A percentile compares a stretch with the other conserved stretches of the same genome.
phyloP scores from a whole-genome alignment of 1,140 invertebrate species.

The Microplitis mediator region DNA sequence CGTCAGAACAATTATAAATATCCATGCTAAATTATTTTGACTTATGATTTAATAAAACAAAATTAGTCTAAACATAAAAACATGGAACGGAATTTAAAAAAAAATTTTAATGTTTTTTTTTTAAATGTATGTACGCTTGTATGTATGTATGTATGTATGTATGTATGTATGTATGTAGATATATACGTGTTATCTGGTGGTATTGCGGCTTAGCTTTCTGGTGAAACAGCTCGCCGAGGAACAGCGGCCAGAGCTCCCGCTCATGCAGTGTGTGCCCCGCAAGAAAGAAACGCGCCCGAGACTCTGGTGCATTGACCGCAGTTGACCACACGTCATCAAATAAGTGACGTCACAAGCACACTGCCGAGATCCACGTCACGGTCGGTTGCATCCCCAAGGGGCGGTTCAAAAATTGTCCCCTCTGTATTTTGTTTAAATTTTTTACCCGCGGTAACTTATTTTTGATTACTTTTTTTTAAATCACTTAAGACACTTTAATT shows the following conservation, averaged over 20 bases:
- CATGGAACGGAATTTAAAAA: background rate
- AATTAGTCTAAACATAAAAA: background rate
- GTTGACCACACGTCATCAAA: conserved; percentile 64
- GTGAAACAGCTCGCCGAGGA: conserved; percentile 23
- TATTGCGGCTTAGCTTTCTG: conserved; percentile 7
- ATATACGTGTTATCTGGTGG: background rate
- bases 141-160: conserved; percentile 37
- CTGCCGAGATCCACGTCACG: conserved; percentile 55
- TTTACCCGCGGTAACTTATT: too few relatives aligned
- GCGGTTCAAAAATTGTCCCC: conserved; percentile 35
- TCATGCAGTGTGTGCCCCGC: conserved; percentile 48
- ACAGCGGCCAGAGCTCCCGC: conserved; percentile 36
- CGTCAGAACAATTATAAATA: too few relatives aligned
- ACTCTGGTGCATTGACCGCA: conserved; percentile 61
- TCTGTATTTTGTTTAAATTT: too few relatives aligned
- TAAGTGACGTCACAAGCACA: conserved; percentile 58
- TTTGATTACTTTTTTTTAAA: too few relatives aligned
- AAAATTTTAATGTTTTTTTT: background rate
- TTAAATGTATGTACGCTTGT: background rate
- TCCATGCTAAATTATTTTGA: too few relatives aligned
- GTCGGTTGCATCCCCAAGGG: conserved; percentile 48
- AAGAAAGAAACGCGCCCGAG: conserved; percentile 52
- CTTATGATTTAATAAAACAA: too few relatives aligned
- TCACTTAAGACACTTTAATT: too few relatives aligned
- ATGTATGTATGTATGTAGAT: background rate